Conservation (phyloP, 2,888 invertebrate species). For the Phytoseiulus persimilis region DNA sequence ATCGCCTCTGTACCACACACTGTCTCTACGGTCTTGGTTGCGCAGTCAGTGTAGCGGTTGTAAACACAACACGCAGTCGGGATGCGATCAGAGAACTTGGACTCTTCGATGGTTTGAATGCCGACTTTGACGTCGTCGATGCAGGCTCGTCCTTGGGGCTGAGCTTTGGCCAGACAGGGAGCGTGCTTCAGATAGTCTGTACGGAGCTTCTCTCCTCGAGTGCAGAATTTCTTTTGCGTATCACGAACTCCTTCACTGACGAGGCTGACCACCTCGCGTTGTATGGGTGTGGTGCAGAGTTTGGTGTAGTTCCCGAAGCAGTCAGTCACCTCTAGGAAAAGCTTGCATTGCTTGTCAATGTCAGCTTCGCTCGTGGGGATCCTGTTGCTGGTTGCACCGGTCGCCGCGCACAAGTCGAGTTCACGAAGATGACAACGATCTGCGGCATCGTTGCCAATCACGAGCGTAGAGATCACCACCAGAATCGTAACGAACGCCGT, state of each 20-base stretch:
- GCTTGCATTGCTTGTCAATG: conserved; percentile 42
- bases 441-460: not conserved
- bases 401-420: not conserved
- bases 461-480: not conserved
- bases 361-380: conserved; percentile 34
- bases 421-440: not conserved
- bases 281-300: conserved; percentile 44
- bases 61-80: not conserved
- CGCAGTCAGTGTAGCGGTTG: not conserved
- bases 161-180: conserved; percentile 40
- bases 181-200: conserved; percentile 41
- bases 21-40: not conserved
- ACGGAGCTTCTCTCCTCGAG: conserved; percentile 41
- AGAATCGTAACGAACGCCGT: not conserved
- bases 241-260: conserved; percentile 16
- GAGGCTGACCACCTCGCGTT: conserved; percentile 43
- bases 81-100: not conserved
- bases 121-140: conserved; percentile 41
- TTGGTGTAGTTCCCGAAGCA: conserved; percentile 44
- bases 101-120: conserved; percentile 26
- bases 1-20: not conserved
- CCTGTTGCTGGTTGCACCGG: not conserved
- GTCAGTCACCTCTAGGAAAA: conserved; percentile 42
- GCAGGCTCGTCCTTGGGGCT: conserved; percentile 41
- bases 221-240: conserved; percentile 40